These are phyloP conservation scores for Micrastur ruficollis DNA, from an alignment of 2,797 vertebrate genomes.

Conservation along the genomic window DNA sequence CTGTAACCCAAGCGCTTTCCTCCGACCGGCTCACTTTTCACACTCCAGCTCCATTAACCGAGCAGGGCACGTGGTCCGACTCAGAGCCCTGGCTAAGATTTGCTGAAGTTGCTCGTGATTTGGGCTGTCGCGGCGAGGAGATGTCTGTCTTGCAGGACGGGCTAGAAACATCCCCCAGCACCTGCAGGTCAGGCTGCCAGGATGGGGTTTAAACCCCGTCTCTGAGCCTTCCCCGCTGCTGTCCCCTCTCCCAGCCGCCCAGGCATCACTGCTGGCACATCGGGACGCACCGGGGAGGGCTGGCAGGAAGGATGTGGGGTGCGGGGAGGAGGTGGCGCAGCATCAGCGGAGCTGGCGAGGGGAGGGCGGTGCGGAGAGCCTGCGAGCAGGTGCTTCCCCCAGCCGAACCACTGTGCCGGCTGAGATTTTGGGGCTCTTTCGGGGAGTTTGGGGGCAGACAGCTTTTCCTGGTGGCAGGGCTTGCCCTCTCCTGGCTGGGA, in stretches of 20 bases:
- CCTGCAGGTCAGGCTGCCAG: neutral
- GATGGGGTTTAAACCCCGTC: neutral
- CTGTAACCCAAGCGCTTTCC: neutral
- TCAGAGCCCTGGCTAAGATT: neutral
- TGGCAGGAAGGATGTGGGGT: neutral
- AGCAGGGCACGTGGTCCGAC: neutral
- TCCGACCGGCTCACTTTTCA: neutral
- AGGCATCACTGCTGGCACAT: neutral
- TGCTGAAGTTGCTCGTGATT: slow-evolving; percentile 3
- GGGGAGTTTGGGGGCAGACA: neutral
- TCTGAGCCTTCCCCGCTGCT: neutral
- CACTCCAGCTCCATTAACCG: neutral
- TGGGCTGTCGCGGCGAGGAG: rapidly evolving
- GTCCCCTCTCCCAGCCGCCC: no score
- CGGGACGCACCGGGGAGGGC: neutral
- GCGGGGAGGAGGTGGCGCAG: neutral
- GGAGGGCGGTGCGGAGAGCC: no score
- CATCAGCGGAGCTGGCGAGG: neutral
- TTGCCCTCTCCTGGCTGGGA: neutral
- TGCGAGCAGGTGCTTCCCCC: neutral
- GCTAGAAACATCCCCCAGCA: neutral
- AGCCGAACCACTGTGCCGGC: rapidly evolving
- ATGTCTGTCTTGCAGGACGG: neutral
- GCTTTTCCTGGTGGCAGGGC: neutral
- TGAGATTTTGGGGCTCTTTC: neutral